Base-by-base conservation (phyloP, 2,797 vertebrate genomes). In the Spinibarbus caldwelli region DNA sequence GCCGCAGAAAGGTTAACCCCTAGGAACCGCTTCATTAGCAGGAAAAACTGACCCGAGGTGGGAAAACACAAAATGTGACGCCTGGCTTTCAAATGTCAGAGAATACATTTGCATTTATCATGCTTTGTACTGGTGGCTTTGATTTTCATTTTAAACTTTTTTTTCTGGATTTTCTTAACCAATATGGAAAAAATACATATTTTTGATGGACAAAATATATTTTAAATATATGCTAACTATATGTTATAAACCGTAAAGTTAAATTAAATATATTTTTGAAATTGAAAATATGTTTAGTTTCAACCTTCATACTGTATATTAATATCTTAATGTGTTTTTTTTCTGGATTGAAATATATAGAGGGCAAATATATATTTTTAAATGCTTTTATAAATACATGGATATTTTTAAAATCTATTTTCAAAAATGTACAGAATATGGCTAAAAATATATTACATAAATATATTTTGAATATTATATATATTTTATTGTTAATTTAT, bases 41-140 rank as follows among this genome's bases (percentile, higher is more conserved):
- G 49, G 34, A 78, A 34, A 49, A 68, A 82, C 82, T 86, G 82
- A 82, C 41, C 71, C 2, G 17, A 73, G 77, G 54, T 29, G 19
- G 38, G 17, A 75, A 54, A 57, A 70, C 73, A 31, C 57, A 10
- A 71, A 59, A 77, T 23, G 64, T 23, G 67, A 77, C 41, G 70
- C 84, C 78, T 86, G 77, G 14, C 78, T 80, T 86, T 67, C 77
- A 88, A 88, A 86, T 85, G 76, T 81, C 70, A 84, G 38, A 34
- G 76, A 86, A 89, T 70, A 71, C 71, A 88, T 89, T 88, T 84
- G 71, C 72, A 86, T 90, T 85, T 66, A 64, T 86, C 80, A 64
- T 36, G 77, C 52, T 47, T 71, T 73, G 54, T 47, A 83, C n/a
- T 23, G 54, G 21, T 43, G 77, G 43, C 17, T 45, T 76, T 57